These are phyloP conservation scores for Synergus laeviventris DNA, from an alignment of 2,888 invertebrate species.

Conservation along the genomic window DNA sequence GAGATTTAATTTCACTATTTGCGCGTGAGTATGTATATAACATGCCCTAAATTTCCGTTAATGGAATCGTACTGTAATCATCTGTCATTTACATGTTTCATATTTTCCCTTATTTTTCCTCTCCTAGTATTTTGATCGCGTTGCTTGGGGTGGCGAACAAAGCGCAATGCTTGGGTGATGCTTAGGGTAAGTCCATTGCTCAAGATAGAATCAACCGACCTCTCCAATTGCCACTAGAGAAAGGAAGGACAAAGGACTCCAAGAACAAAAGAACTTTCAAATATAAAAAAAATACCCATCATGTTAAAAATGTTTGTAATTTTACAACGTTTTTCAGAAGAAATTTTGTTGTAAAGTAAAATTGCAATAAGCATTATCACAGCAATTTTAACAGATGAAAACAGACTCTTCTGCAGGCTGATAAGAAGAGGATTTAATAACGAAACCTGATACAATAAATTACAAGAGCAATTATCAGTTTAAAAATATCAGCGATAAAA, in stretches of 20 bases:
- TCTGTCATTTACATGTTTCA: constrained; percentile 12
- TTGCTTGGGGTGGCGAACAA: constrained; percentile 18
- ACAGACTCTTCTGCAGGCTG: too few species aligned
- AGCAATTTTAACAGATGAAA: too few species aligned
- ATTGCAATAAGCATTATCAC: too few species aligned
- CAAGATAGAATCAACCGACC: constrained; percentile 25
- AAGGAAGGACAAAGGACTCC: neutral
- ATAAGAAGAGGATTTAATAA: neutral
- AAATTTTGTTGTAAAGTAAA: too few species aligned
- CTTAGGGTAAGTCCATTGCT: constrained; percentile 7
- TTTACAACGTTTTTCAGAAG: too few species aligned
- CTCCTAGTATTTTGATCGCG: constrained; percentile 10
- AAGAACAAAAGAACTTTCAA: neutral
- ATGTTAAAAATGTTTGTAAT: too few species aligned
- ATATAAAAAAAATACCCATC: neutral
- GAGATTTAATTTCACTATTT: neutral
- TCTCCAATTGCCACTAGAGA: constrained; percentile 2
- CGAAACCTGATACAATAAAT: neutral
- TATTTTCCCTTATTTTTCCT: constrained; percentile 28
- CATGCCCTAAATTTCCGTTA: neutral
- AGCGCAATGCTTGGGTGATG: constrained; percentile 1
- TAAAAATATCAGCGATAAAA: neutral
- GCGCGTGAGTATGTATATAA: neutral
- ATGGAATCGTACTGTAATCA: neutral
- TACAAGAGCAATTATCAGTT: neutral